These are phyloP conservation scores for Hemichromis elongatus DNA, from an alignment of 2,113 vertebrate genomes.

Conservation along the genomic window DNA sequence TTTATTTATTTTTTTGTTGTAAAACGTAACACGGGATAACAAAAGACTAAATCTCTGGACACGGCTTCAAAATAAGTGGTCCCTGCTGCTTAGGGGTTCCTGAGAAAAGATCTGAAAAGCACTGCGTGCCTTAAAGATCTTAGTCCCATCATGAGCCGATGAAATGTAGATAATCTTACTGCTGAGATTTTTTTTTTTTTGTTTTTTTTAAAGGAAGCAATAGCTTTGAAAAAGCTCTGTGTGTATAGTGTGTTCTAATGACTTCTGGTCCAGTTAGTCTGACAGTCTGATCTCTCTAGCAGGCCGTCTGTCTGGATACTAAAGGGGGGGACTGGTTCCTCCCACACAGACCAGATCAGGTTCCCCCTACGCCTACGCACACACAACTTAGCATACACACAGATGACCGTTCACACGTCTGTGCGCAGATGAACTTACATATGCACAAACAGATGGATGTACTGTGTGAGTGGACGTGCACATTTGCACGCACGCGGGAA, in stretches of 20 bases:
- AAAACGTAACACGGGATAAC: conserved; percentile 8
- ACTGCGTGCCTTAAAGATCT: conserved; percentile 29
- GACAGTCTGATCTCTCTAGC: conserved; percentile 71
- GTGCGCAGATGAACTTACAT: conserved; percentile 40
- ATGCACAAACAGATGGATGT: conserved; percentile 43
- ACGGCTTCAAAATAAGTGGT: conserved; percentile 30
- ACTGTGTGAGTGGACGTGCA: conserved; percentile 15
- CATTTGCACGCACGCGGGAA: conserved; percentile 13
- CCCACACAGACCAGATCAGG: conserved; percentile 70
- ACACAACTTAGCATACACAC: conserved; percentile 44
- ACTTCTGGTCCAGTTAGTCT: conserved; percentile 71
- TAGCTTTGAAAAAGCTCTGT: conserved; percentile 37
- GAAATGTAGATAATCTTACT: conserved; percentile 54
- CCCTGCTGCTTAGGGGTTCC: conserved; percentile 26
- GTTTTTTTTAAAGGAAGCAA: conserved; percentile 47
- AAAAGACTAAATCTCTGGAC: conserved; percentile 37
- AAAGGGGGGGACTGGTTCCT: conserved; percentile 43
- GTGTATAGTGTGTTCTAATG: conserved; percentile 68
- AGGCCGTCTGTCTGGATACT: conserved; percentile 63
- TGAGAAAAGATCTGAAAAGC: conserved; percentile 36
- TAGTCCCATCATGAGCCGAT: conserved; percentile 30
- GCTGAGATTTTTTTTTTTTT: conserved; percentile 10
- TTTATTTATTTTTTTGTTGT: background rate
- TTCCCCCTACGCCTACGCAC: conserved; percentile 65
- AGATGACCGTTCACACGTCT: conserved; percentile 57